Evolutionary conservation across 2,113 vertebrate genomes (phyloP).

Genomic region (Tenrec ecaudatus): DNA sequence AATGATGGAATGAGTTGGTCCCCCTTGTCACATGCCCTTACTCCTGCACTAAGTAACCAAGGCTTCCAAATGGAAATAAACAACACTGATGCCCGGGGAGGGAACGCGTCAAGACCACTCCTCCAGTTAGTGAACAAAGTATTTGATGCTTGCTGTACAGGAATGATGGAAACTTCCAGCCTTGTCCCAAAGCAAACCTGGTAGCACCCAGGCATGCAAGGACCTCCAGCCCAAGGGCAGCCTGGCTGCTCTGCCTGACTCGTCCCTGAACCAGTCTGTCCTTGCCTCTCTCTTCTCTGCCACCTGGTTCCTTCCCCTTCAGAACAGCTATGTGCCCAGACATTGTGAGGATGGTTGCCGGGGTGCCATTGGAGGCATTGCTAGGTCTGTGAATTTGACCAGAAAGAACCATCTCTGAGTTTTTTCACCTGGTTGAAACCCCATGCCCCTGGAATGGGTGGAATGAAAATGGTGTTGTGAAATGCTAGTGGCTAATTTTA

Average conservation of each 20-base stretch:
- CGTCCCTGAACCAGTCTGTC: neutral
- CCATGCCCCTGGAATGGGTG: neutral
- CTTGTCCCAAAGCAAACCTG: neutral
- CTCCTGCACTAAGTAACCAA: neutral
- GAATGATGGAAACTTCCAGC: neutral
- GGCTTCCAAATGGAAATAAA: neutral
- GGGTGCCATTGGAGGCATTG: neutral
- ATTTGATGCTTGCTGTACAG: neutral
- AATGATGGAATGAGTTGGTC: neutral
- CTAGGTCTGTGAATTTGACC: neutral
- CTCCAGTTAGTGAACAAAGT: neutral
- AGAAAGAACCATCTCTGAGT: neutral
- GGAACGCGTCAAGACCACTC: neutral
- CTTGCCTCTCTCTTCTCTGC: fast-evolving
- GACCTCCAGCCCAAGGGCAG: neutral
- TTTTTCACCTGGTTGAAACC: neutral
- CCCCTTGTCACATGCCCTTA: neutral
- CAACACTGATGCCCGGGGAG: neutral
- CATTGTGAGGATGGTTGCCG: fast-evolving
- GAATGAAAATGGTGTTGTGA: fast-evolving
- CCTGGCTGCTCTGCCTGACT: neutral
- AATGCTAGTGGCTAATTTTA: neutral
- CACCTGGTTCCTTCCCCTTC: neutral
- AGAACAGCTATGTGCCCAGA: neutral
- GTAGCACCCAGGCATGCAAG: neutral